A percentile compares a stretch with the other conserved stretches of the same genome.
phyloP scores from a whole-genome alignment of 2,888 invertebrate genomes.

The Erynnis tages region DNA sequence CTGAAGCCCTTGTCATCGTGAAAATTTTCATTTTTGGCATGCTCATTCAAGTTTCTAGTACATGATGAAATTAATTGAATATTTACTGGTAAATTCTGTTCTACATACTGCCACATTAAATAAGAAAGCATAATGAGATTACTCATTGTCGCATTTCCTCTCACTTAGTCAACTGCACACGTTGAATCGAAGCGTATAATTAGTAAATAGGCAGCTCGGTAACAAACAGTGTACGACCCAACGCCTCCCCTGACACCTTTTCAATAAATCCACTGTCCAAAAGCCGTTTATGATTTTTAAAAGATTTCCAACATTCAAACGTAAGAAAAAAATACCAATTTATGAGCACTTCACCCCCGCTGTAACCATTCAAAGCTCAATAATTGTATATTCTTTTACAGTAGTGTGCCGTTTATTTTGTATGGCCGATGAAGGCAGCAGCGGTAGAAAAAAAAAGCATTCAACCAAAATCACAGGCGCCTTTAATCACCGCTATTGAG shows the following conservation, averaged over 20 bases:
- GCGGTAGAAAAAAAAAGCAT: constrained; percentile 68
- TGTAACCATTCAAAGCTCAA: constrained; percentile 79
- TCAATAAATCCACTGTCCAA: constrained; percentile 63
- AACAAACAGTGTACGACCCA: constrained; percentile 47
- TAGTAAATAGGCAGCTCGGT: constrained; percentile 58
- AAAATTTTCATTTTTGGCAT: no score
- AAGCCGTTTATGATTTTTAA: constrained; percentile 72
- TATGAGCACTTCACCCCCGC: constrained; percentile 81
- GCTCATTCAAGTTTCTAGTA: no score
- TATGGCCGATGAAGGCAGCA: constrained; percentile 71
- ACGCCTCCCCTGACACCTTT: constrained; percentile 58
- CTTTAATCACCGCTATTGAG: constrained; percentile 82
- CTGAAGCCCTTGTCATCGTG: no score
- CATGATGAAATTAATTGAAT: no score
- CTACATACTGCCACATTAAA: no score
- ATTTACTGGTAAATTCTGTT: no score
- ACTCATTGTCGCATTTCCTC: constrained; percentile 20
- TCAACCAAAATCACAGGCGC: constrained; percentile 81
- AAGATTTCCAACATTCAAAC: constrained; percentile 65
- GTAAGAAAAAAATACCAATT: constrained; percentile 71
- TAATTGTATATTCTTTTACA: constrained; percentile 82
- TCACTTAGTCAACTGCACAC: constrained; percentile 26
- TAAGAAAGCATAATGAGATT: neutral
- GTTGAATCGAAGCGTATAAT: constrained; percentile 59
- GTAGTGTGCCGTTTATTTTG: constrained; percentile 78